These are phyloP conservation scores for Rhinoraja longicauda DNA, from an alignment of 2,797 vertebrate species.

Conservation along the genomic window DNA sequence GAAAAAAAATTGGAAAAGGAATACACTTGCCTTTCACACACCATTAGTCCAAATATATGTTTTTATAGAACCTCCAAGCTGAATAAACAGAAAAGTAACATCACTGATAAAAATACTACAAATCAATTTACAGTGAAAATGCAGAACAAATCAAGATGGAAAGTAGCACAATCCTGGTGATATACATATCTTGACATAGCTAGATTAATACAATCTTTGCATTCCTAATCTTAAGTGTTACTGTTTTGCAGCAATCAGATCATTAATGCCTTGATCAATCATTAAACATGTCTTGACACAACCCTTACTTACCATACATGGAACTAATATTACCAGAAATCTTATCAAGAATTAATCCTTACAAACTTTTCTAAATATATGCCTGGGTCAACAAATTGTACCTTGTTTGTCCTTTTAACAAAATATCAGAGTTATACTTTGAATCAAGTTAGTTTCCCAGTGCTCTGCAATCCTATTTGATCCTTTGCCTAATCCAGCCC, in stretches of 20 bases:
- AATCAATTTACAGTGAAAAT: background rate
- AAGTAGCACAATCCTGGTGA: background rate
- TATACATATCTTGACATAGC: background rate
- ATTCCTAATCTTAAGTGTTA: background rate
- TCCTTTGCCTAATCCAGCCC: too few species aligned
- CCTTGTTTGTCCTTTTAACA: too few species aligned
- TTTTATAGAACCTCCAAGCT: background rate
- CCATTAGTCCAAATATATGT: background rate
- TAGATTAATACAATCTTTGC: background rate
- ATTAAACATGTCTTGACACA: background rate
- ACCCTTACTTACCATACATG: background rate
- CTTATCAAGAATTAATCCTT: background rate
- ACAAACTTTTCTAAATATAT: background rate
- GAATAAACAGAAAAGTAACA: background rate
- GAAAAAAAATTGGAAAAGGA: too few species aligned
- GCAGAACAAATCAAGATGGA: background rate
- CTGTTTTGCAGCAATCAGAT: background rate
- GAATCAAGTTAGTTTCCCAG: too few species aligned
- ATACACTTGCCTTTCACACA: background rate
- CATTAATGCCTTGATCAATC: conserved; percentile 8
- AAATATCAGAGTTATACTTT: too few species aligned
- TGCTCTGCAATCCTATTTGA: too few species aligned
- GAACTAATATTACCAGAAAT: background rate
- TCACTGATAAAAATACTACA: background rate
- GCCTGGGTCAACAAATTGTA: background rate